Conservation (phyloP, 1,140 invertebrate species). For the Orchestia grillus region DNA sequence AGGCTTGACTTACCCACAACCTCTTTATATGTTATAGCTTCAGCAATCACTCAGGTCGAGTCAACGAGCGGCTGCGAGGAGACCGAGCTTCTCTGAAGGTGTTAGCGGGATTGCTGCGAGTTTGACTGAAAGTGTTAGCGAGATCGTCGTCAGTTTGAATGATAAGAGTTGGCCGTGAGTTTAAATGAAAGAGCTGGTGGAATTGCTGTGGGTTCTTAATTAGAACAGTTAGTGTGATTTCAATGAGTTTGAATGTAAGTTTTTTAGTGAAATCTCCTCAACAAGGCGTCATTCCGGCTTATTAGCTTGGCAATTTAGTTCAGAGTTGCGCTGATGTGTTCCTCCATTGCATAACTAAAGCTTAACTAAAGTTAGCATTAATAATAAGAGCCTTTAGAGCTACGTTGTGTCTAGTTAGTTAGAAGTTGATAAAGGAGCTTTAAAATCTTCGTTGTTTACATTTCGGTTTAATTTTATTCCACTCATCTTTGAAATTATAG, state of each 20-base stretch:
- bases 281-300: no score
- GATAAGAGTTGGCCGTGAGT: not conserved
- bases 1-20: slow-evolving; percentile 53
- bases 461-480: no score
- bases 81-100: slow-evolving; percentile 22
- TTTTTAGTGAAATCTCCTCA: no score
- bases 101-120: slow-evolving; percentile 29
- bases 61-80: slow-evolving; percentile 8
- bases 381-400: no score
- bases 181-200: not conserved
- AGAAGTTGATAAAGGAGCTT: no score
- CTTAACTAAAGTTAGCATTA: no score
- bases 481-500: no score
- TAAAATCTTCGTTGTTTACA: no score
- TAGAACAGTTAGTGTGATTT: not conserved
- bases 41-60: slow-evolving; percentile 49
- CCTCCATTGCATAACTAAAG: no score
- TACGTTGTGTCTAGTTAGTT: no score
- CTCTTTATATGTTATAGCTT: slow-evolving; percentile 57
- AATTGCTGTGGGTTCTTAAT: not conserved
- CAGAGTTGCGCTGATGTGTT: no score
- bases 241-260: not conserved
- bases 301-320: no score
- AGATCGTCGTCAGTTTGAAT: not conserved
- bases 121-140: not conserved